Base-by-base conservation (phyloP, 2,888 invertebrate genomes). In the Sicus ferrugineus region DNA sequence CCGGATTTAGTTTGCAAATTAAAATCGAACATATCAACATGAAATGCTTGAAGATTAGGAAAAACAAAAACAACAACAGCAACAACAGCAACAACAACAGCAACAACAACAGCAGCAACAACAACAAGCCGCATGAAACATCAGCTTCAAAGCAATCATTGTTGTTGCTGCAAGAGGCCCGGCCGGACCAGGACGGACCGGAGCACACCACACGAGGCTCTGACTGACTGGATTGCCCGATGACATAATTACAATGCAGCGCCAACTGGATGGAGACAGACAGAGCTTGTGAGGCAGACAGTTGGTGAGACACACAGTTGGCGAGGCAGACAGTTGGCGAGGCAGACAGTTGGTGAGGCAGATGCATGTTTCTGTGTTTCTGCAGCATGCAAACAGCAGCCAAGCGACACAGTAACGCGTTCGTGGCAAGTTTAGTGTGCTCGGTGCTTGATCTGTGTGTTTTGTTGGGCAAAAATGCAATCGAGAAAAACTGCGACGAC, bases 161-260 rank as follows among this genome's bases (percentile, higher is more conserved):
- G n/a, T n/a, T n/a, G n/a, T n/a, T n/a, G n/a, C n/a, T n/a, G n/a
- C n/a, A n/a, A n/a, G n/a, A n/a, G 21, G 61, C 46, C 26, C 48
- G n/a, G 9, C 63, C n/a, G n/a, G n/a, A n/a, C n/a, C n/a, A n/a
- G n/a, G 42, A 46, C 19, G 4, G 48, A 46, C 67, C 19, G n/a
- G n/a, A n/a, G n/a, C n/a, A n/a, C n/a, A n/a, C n/a, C n/a, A n/a
- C n/a, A n/a, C n/a, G n/a, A n/a, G n/a, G n/a, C n/a, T n/a, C n/a
- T 31, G 23, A 69, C 74, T 78, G 75, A 73, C 73, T 74, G 72
- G 42, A 74, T 72, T 78, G 78, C n/a, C 77, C 78, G 77, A 79
- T 79, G 79, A 79, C 79, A 79, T 79, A 79, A 79, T 78, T 78
- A 75, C 73, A 73, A 67, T n/a, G 72, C 74, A 73, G 73, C 28